phyloP scores from a whole-genome alignment of 2,888 invertebrate species.

The Rhagonycha fulva region DNA sequence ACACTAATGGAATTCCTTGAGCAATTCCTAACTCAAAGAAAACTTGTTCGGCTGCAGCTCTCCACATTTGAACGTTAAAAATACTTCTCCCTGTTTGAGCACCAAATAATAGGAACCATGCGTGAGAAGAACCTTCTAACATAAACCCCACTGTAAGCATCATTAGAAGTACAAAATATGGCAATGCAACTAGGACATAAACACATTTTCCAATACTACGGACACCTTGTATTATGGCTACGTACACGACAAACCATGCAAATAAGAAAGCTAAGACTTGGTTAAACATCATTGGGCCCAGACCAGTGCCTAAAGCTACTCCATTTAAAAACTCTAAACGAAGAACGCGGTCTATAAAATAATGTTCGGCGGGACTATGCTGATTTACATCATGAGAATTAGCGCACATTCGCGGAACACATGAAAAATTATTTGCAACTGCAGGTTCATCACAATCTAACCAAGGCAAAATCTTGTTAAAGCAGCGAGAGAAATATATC shows the following conservation, averaged over 20 bases:
- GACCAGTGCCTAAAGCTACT: neutral
- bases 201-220: constrained; percentile 25
- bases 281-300: constrained; percentile 14
- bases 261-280: constrained; percentile 11
- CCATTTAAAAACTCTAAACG: neutral
- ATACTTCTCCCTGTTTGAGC: neutral
- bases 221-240: constrained; percentile 17
- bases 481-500: constrained; percentile 54
- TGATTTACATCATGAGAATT: neutral
- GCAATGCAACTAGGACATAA: constrained; percentile 11
- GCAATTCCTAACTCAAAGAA: constrained; percentile 54
- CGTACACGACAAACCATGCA: constrained; percentile 21
- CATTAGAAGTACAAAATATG: constrained; percentile 20
- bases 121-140: constrained; percentile 11
- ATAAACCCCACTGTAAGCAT: constrained; percentile 15
- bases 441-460: constrained; percentile 17
- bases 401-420: constrained; percentile 15
- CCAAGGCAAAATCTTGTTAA: constrained; percentile 58
- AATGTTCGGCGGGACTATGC: constrained; percentile 9
- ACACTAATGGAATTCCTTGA: constrained; percentile 49
- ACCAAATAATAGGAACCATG: neutral
- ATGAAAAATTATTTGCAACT: neutral
- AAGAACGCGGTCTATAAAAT: constrained; percentile 18
- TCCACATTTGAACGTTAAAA: constrained; percentile 53
- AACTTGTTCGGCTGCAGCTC: constrained; percentile 55